Evolutionary conservation across 2,888 invertebrate genomes (phyloP).

Genomic region (Drosophila borealis): DNA sequence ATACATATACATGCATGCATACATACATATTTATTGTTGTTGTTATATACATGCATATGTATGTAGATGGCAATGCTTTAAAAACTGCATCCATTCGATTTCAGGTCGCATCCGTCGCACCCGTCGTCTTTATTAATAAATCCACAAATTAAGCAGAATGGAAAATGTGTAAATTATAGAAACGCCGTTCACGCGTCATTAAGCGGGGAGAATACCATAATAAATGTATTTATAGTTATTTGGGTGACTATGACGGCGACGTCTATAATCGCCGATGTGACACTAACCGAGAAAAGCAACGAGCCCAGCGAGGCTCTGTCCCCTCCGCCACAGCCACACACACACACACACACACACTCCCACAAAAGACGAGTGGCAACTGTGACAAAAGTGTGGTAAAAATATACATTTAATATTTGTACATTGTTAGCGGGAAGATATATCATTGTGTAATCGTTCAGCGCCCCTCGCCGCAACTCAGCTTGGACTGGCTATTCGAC

Average conservation of each 20-base stretch:
- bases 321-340: no score
- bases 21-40: background rate
- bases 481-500: background rate
- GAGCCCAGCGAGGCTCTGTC: conserved; percentile 15
- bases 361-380: conserved; percentile 30
- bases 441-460: conserved; percentile 71
- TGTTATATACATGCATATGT: background rate
- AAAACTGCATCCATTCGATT: conserved; percentile 52
- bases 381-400: conserved; percentile 75
- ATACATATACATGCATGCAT: background rate
- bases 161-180: conserved; percentile 75
- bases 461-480: conserved; percentile 20
- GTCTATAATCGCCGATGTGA: conserved; percentile 78
- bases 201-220: conserved; percentile 78
- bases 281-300: conserved; percentile 71
- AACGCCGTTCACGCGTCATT: conserved; percentile 76
- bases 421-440: conserved; percentile 79
- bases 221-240: conserved; percentile 81
- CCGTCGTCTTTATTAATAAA: conserved; percentile 60
- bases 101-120: conserved; percentile 44
- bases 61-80: background rate
- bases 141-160: conserved; percentile 68
- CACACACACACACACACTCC: background rate
- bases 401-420: conserved; percentile 81
- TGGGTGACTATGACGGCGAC: conserved; percentile 73